Base-by-base conservation (phyloP, 2,113 vertebrate species). In the Dendrocopos noguchii region DNA sequence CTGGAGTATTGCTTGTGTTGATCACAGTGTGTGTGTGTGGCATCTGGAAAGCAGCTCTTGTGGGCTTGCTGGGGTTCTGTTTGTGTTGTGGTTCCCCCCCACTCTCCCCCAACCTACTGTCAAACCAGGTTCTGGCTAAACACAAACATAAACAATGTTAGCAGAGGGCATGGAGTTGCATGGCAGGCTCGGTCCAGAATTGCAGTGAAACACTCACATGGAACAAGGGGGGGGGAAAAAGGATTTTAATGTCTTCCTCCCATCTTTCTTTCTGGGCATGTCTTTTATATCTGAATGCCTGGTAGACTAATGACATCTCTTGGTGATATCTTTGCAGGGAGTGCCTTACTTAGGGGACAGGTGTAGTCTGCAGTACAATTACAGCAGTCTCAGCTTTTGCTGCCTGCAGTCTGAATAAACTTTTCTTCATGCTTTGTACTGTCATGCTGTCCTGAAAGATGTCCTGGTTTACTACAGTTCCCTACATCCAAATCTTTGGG, bases 391-490 rank as follows among this genome's bases (percentile, higher is more conserved):
- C 91, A 96, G 87, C 91, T 94, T 87, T 91, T 94, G 82, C 80
- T 96, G 1, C 91, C 93, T 92, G 73, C 84, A 94, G 55, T 92
- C 77, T 96, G 95, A 96, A 84, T 95, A 91, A 94, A 85, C 94
- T 95, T 93, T 93, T 86, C 85, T 93, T 94, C 89, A 80, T 94
- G 87, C 94, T 91, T 95, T 92, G 80, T 93, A 57, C 88, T 75
- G 53, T 95, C 87, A 74, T 94, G 84, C 93, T 96, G 88, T 91
- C 88, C 93, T 91, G 93, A 95, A 90, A 94, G 94, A 93, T 88
- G 90, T 72, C 79, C 87, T 74, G 77, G 29, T 91, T 91, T 84
- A 84, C 93, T 90, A 9, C 92, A 88, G 88, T 88, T 95, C 73
- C 80, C 86, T 92, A 56, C 80, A 84, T 88, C 71, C 55, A 50